Conservation (phyloP, 2,888 invertebrate genomes). For the Galerucella nymphaeae region DNA sequence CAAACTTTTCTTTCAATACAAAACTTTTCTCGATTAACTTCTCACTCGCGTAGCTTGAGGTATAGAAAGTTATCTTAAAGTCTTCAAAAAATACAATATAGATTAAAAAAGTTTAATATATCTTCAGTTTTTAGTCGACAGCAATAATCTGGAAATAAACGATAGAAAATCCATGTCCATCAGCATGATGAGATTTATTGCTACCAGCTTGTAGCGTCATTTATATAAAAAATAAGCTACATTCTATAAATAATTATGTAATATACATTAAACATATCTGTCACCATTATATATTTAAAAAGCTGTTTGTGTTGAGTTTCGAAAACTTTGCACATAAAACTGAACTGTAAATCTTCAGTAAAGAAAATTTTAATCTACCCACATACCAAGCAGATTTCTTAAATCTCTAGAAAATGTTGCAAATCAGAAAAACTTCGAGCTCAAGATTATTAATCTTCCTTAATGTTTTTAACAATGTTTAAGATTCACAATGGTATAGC, state of each 20-base stretch:
- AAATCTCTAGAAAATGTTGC: background rate
- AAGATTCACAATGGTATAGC: background rate
- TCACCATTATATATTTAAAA: background rate
- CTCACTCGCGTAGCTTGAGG: constrained; percentile 1
- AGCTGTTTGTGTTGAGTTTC: background rate
- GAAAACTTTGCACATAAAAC: constrained; percentile 2
- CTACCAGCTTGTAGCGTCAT: background rate
- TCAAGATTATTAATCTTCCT: background rate
- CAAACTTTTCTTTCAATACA: constrained; percentile 11
- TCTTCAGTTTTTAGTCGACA: background rate
- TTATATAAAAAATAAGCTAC: no score
- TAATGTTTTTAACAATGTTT: background rate
- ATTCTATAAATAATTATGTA: background rate
- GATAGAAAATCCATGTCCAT: no score
- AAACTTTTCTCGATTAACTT: constrained; percentile 5
- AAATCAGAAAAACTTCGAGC: background rate
- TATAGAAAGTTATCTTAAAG: background rate
- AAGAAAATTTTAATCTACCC: background rate
- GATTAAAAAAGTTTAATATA: background rate
- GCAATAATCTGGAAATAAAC: background rate
- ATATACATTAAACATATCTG: background rate
- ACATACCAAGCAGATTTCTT: background rate
- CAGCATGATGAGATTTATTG: no score
- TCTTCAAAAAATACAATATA: background rate
- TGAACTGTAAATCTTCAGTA: background rate